phyloP scores from a whole-genome alignment of 2,113 vertebrate genomes.

The Eolophus roseicapilla region DNA sequence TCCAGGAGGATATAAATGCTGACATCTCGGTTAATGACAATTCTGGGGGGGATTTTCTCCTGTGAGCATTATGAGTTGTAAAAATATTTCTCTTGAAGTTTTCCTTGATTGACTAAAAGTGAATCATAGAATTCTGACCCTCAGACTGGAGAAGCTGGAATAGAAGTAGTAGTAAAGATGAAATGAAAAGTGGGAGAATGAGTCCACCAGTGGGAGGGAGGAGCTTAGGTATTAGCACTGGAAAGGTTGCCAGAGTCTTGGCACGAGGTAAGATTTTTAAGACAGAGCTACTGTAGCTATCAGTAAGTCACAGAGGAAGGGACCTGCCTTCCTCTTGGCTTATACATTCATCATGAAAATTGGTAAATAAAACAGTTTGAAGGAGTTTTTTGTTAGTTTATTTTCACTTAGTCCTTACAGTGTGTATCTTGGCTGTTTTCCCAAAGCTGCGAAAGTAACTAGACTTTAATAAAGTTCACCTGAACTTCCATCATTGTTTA shows the following conservation, averaged over 20 bases:
- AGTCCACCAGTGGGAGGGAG: background rate
- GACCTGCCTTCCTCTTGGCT: background rate
- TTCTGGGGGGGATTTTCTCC: background rate
- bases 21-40: background rate
- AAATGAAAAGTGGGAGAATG: background rate
- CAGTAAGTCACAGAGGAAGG: background rate
- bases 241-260: background rate
- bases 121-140: background rate
- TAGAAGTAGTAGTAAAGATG: background rate
- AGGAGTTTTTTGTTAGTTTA: conserved; percentile 12
- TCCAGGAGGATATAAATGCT: background rate
- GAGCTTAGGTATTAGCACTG: background rate
- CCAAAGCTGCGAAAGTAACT: background rate
- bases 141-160: background rate
- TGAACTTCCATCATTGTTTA: background rate
- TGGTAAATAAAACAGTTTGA: background rate
- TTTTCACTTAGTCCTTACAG: background rate
- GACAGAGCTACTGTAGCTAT: background rate
- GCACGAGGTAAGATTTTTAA: background rate
- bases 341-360: background rate
- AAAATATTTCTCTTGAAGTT: background rate
- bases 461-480: background rate
- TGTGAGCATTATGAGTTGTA: background rate
- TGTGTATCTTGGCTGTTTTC: conserved; percentile 24
- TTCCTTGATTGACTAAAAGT: background rate